A percentile compares a stretch with the other conserved stretches of the same genome.
phyloP scores from a whole-genome alignment of 1,140 invertebrate genomes.

The Scylla paramamosain region DNA sequence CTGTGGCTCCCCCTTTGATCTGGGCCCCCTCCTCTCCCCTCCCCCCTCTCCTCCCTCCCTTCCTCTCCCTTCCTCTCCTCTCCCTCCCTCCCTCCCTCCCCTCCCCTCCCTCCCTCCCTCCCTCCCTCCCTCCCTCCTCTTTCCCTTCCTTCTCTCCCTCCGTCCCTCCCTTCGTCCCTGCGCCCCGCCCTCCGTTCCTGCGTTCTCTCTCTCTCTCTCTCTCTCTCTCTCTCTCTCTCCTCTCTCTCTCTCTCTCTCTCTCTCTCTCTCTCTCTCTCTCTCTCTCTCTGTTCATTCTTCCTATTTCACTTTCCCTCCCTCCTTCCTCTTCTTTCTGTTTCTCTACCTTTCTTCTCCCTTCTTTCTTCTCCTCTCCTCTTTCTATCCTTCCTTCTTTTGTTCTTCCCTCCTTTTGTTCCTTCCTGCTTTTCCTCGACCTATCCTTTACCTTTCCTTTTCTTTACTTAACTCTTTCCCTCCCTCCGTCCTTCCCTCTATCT shows the following conservation, averaged over 20 bases:
- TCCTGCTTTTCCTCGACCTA: background rate
- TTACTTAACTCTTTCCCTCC: background rate
- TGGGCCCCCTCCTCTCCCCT: background rate
- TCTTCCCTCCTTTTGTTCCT: background rate
- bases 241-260: background rate
- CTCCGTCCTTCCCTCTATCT: background rate
- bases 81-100: background rate
- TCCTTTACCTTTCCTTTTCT: background rate
- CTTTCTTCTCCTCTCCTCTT: no score
- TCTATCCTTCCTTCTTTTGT: background rate
- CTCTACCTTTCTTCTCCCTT: no score
- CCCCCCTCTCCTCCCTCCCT: background rate
- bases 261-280: no score
- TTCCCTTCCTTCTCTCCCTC: background rate
- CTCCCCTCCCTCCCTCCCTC: background rate
- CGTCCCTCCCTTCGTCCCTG: background rate
- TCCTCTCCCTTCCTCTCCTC: background rate
- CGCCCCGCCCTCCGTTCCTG: background rate
- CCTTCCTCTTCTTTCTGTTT: background rate
- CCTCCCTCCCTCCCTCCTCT: background rate
- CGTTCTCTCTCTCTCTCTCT: no score
- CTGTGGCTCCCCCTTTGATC: constrained; percentile 60
- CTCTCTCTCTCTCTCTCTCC: background rate
- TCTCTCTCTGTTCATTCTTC: no score
- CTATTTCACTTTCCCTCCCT: background rate